These are phyloP conservation scores for Eurytoma adleriae DNA, from an alignment of 2,888 invertebrate species.

Conservation along the genomic window DNA sequence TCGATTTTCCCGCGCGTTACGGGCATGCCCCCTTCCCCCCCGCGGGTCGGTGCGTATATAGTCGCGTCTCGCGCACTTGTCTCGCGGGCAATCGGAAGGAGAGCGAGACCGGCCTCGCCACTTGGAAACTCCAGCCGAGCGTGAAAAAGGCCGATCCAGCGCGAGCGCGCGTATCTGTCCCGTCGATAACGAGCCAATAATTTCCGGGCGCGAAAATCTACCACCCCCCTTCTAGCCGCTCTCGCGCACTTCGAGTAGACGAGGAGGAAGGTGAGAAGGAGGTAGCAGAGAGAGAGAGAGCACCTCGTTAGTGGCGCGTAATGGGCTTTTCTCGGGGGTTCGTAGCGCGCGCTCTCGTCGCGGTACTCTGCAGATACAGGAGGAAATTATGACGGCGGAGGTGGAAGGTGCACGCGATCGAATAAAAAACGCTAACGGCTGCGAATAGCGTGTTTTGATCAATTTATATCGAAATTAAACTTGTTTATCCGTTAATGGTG, in stretches of 20 bases:
- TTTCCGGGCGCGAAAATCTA: slow-evolving; percentile 35
- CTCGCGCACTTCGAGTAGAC: not conserved
- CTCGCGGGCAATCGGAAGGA: slow-evolving; percentile 11
- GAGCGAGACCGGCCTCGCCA: not conserved
- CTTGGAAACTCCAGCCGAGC: not conserved
- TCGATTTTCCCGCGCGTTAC: slow-evolving; percentile 20
- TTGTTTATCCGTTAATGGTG: too few relatives aligned
- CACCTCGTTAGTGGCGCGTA: slow-evolving; percentile 7
- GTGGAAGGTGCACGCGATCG: not conserved
- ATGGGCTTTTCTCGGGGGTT: slow-evolving; percentile 16
- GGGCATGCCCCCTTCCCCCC: slow-evolving; percentile 10
- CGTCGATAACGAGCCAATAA: slow-evolving; percentile 44
- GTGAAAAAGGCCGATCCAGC: not conserved
- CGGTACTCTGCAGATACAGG: slow-evolving; percentile 9
- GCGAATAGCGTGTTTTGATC: too few relatives aligned
- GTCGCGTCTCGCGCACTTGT: slow-evolving; percentile 6
- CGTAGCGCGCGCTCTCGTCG: not conserved
- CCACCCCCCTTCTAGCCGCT: not conserved
- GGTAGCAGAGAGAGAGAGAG: not conserved
- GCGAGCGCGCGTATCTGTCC: slow-evolving; percentile 8
- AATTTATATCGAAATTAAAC: too few relatives aligned
- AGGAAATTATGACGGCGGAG: slow-evolving; percentile 1
- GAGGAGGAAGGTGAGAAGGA: not conserved
- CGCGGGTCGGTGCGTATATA: not conserved
- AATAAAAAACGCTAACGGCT: slow-evolving; percentile 1